phyloP scores from a whole-genome alignment of 2,888 invertebrate genomes.

The Pachycephus smyrnensis region DNA sequence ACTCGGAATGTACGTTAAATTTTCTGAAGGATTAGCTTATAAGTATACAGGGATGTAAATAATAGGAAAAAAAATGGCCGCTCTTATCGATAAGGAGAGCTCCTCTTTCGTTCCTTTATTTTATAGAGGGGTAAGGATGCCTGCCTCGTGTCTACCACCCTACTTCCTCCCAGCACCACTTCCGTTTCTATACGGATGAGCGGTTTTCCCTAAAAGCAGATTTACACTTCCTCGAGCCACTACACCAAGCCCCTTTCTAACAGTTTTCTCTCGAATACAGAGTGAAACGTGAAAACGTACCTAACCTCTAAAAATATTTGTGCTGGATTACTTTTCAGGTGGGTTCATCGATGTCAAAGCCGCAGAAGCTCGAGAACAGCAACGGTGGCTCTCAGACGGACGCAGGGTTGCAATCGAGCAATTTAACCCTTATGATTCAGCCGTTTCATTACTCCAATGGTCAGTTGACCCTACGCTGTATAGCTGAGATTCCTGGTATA shows the following conservation, averaged over 20 bases:
- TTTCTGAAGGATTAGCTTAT: too few relatives aligned
- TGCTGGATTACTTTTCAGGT: slow-evolving; percentile 42
- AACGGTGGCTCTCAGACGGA: slow-evolving; percentile 20
- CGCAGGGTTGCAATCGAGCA: slow-evolving; percentile 70
- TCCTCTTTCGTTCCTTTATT: background rate
- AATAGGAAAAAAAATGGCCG: background rate
- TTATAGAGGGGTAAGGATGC: background rate
- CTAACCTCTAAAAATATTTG: background rate
- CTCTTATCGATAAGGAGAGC: background rate
- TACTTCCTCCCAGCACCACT: background rate
- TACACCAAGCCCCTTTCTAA: slow-evolving; percentile 10
- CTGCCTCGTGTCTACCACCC: background rate
- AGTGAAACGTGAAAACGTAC: background rate
- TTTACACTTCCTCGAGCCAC: slow-evolving; percentile 46
- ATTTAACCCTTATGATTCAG: slow-evolving; percentile 71
- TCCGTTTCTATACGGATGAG: slow-evolving; percentile 32
- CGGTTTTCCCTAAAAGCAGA: slow-evolving; percentile 51
- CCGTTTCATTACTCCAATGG: slow-evolving; percentile 74
- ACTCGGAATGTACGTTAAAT: background rate
- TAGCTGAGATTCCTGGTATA: slow-evolving; percentile 77
- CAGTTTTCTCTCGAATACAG: slow-evolving; percentile 11
- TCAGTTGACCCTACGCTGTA: slow-evolving; percentile 77
- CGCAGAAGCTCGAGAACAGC: slow-evolving; percentile 38
- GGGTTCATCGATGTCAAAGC: slow-evolving; percentile 30
- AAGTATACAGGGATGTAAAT: background rate